Conservation (phyloP, 2,797 vertebrate species). For the Clamator glandarius region DNA sequence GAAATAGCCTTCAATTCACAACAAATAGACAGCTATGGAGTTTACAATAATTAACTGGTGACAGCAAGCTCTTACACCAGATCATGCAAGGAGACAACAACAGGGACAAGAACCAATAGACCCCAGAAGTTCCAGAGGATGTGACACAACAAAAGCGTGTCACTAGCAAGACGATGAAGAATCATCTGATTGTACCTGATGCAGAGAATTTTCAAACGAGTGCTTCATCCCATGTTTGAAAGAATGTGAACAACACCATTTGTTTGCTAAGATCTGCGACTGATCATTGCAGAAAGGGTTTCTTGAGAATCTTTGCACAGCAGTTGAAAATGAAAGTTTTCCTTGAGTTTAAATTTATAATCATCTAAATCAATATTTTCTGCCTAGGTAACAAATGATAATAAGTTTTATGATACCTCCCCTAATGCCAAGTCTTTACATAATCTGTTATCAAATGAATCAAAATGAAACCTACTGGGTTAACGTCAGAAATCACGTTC, state of each 20-base stretch:
- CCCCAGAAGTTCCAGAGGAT: neutral
- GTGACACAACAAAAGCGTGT: rapidly evolving
- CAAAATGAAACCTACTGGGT: constrained; percentile 55
- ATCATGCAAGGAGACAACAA: neutral
- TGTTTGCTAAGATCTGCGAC: neutral
- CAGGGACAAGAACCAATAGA: neutral
- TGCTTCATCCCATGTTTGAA: too few species aligned
- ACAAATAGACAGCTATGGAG: neutral
- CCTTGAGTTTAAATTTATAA: constrained; percentile 51
- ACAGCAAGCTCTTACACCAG: neutral
- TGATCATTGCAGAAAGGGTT: neutral
- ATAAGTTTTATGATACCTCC: constrained; percentile 56
- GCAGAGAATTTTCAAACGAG: neutral
- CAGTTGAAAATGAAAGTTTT: constrained; percentile 57
- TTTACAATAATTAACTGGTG: neutral
- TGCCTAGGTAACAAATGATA: constrained; percentile 67
- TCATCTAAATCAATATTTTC: constrained; percentile 52
- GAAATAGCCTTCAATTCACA: neutral
- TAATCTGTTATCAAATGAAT: constrained; percentile 69
- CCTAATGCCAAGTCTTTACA: constrained; percentile 66
- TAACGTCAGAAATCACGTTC: constrained; percentile 43
- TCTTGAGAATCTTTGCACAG: neutral
- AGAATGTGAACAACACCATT: neutral
- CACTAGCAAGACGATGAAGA: neutral
- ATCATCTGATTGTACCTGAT: neutral